Evolutionary conservation across 2,888 invertebrate species (phyloP), one percentile per base, ranked within the genome.

Genomic region (Acronicta alni): DNA sequence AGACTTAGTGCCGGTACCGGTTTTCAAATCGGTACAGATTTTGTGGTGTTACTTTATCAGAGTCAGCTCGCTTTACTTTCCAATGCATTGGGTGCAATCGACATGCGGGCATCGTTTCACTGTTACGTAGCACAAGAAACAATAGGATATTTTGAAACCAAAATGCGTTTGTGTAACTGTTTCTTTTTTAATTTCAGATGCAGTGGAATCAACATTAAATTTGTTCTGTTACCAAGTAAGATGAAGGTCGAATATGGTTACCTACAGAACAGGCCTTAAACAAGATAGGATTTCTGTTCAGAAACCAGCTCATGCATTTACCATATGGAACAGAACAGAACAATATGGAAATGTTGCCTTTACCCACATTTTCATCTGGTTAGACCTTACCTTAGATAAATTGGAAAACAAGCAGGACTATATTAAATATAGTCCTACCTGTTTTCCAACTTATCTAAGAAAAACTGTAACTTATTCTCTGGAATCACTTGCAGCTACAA

Each of bases 101-200:
- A 26, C 54, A 66, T 75, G 62, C 59, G 75, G 72, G 68, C 55
- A 72, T 66, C 55, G 67, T 59, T 66, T 55, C 63, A 53, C 69
- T 61, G 57, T 58, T 75, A 55, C 66, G 54, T 54, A 58, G 56
- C 39, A 32, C 45, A 70, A 58, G 74, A 63, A 72, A 72, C 74
- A 73, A 73, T 72, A 62, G 74, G 55, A n/a, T 74, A 72, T 73
- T 69, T 73, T 73, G 61, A 71, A 69, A 69, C 67, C 44, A 32
- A 48, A 61, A 71, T 57, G 54, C 61, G 51, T 71, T 60, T 71
- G 69, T 71, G 23, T 61, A 57, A 61, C 44, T 57, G 42, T 17
- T 57, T 52, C 38, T 70, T 35, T 65, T 30, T 67, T 12, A 30
- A 12, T 30, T 63, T 56, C 46, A 58, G 63, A 63, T 67, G 44